Base-by-base conservation (phyloP, 2,113 vertebrate genomes). In the Naja naja region DNA sequence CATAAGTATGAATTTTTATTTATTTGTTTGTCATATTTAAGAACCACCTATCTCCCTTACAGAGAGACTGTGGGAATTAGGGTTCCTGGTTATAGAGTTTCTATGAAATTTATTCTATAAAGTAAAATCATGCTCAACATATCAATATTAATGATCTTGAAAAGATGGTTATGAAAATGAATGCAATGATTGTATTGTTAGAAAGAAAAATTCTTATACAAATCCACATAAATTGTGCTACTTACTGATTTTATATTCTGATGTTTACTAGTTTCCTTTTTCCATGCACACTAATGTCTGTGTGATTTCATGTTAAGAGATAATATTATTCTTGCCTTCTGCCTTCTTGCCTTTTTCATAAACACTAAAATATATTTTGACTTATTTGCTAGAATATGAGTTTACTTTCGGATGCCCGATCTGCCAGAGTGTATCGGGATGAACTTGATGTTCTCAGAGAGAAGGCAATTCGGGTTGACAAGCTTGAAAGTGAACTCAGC, bases 401-500 rank as follows among this genome's bases (percentile, higher is more conserved):
- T 97, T 97, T 99, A 97, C 96, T 99, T 93, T 98, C 98, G 0
- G 99, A 99, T 20, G 99, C 99, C 3, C 98, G 99, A 64, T 99
- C 98, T 3, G 99, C 99, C 85, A 96, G 99, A 94, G 98, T 99
- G 49, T 99, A 99, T 91, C 97, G 99, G 18, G 99, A 99, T n/a
- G 99, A 99, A 97, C 98, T 99, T 95, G 99, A 99, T 43, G 98
- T 98, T 0, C 98, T 99, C 45, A 96, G 99, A 94, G 99, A 99
- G 96, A 99, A 99, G 95, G 99, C 99, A 0, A 96, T 99, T 92
- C 98, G 98, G 1, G 99, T 99, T 2, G 99, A 99, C 97, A 99
- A 99, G 94, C 98, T 99, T 97, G 99, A 99, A 98, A 99, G 99
- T 34, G 99, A 99, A 97, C 97, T 99, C 97, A 96, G 96, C 87